Conservation (phyloP, 2,797 vertebrate genomes). For the Antrozous pallidus region DNA sequence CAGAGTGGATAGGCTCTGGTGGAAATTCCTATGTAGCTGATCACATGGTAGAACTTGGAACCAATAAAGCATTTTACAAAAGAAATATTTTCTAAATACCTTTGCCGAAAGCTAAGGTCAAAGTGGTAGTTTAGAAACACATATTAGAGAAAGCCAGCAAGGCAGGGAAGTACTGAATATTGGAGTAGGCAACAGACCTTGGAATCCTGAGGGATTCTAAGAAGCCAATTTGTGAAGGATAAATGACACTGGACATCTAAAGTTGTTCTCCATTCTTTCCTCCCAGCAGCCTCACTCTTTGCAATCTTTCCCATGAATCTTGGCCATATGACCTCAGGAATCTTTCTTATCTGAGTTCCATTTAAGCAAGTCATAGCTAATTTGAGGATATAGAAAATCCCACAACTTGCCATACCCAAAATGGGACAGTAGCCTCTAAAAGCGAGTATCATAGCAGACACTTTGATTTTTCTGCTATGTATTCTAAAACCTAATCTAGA, state of each 20-base stretch:
- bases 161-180: neutral
- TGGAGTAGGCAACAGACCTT: neutral
- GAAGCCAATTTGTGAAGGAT: neutral
- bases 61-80: neutral
- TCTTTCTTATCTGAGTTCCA: neutral
- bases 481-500: neutral
- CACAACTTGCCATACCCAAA: fast-evolving
- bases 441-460: neutral
- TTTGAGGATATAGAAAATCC: neutral
- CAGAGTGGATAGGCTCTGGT: too few relatives aligned
- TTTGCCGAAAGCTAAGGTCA: neutral
- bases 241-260: neutral
- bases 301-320: neutral
- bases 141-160: neutral
- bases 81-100: neutral
- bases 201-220: neutral
- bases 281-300: neutral
- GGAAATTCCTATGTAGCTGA: neutral
- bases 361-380: neutral
- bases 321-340: neutral
- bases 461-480: neutral
- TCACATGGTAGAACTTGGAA: neutral
- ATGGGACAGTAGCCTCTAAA: neutral
- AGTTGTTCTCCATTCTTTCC: neutral
- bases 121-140: neutral